Evolutionary conservation across 1,140 invertebrate species (phyloP), one percentile per base, ranked within the genome.

Genomic region (Pseudachorutes palmiensis): DNA sequence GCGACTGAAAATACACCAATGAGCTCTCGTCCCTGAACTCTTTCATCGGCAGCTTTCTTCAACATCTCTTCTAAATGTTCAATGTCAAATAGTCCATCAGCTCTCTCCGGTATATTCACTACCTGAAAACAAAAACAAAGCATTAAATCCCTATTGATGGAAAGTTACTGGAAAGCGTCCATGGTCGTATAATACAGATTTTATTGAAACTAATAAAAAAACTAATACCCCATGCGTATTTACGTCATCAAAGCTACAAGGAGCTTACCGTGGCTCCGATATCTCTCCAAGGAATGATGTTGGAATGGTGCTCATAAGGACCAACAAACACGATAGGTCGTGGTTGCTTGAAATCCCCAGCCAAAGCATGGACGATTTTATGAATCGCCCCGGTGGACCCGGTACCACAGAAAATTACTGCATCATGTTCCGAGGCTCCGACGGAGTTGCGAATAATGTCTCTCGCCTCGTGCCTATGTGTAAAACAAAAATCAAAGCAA

Each of bases 1-100:
- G 89, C 90, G 0, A 90, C 90, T 58, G 87, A 86, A 76, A 95
- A 94, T 77, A 88, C 91, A 1, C 92, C 92, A 65, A 95, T 87
- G 77, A 94, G 19, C 12, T 31, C 22, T 28, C 67, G 33, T 2
- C 58, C 48, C 22, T 71, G 65, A 5, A 55, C n/a, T 9, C 57
- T 59, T 14, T 67, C 65, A 0, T 64, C 64, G 2, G 58, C 48
- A 66, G 62, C 67, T 76, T 77, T 81, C 74, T 84, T 78, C n/a
- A 94, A 78, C 76, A 86, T 83, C 33, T 83, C 79, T 74, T 91
- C 87, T 60, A 95, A 79, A 76, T 91, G 86, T 63, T 85, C 82
- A 31, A 91, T 76, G 75, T 94, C 90, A 57, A 94, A 81, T 70
- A 85, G 84, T 14, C 92, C 92, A 76, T 88, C 85, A 71, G 84